Conservation (phyloP, 2,888 invertebrate species). For the Plemyria rubiginata region DNA sequence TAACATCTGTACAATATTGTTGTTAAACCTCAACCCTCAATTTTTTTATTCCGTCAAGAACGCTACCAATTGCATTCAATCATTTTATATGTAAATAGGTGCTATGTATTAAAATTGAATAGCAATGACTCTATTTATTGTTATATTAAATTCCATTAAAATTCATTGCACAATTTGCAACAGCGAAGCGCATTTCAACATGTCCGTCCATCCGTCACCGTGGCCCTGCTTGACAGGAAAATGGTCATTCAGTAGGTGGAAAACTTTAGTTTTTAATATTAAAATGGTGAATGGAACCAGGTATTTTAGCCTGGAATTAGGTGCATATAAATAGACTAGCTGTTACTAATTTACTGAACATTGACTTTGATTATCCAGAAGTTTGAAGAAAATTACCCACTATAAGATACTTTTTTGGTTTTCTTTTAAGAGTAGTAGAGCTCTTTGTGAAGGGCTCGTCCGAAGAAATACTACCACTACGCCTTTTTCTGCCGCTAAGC, state of each 20-base stretch:
- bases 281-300: slow-evolving; percentile 53
- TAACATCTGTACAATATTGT: too few species aligned
- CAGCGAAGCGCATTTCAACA: slow-evolving; percentile 62
- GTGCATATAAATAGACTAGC: background rate
- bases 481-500: too few species aligned
- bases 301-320: slow-evolving; percentile 26
- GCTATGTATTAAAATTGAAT: slow-evolving; percentile 30
- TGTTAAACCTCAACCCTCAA: too few species aligned
- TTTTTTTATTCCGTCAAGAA: slow-evolving; percentile 18
- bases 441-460: too few species aligned
- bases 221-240: slow-evolving; percentile 73
- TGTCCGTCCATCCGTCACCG: slow-evolving; percentile 57
- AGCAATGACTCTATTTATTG: slow-evolving; percentile 44
- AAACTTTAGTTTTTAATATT: slow-evolving; percentile 69
- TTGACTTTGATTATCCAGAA: too few species aligned
- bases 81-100: slow-evolving; percentile 52
- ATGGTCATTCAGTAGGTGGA: slow-evolving; percentile 64
- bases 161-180: slow-evolving; percentile 60
- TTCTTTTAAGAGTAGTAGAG: too few species aligned
- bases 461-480: too few species aligned
- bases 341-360: too few species aligned
- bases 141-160: slow-evolving; percentile 57
- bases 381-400: too few species aligned
- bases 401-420: too few species aligned
- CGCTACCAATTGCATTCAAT: slow-evolving; percentile 41